Evolutionary conservation across 2,888 invertebrate genomes (phyloP).

Genomic region (Drosophila borborema): DNA sequence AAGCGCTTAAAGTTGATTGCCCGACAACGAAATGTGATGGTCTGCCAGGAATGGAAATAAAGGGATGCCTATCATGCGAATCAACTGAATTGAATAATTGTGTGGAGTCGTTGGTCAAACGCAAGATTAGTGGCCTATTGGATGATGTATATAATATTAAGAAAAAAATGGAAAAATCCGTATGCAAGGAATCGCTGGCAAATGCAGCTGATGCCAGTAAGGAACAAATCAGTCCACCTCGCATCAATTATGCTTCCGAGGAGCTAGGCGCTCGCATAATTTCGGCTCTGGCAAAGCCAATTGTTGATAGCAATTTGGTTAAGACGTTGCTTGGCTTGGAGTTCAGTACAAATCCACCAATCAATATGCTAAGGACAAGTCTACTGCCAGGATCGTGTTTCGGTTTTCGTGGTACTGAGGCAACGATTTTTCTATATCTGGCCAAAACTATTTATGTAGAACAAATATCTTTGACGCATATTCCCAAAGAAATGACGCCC

Average conservation of each 20-base stretch:
- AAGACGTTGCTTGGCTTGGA: slow-evolving; percentile 66
- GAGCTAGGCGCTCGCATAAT: slow-evolving; percentile 74
- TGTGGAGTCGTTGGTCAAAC: slow-evolving; percentile 65
- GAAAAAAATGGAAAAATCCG: slow-evolving; percentile 46
- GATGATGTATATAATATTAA: slow-evolving; percentile 76
- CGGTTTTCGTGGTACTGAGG: slow-evolving; percentile 58
- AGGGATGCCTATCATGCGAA: slow-evolving; percentile 15
- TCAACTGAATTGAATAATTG: slow-evolving; percentile 29
- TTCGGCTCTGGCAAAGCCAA: slow-evolving; percentile 58
- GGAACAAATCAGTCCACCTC: slow-evolving; percentile 6
- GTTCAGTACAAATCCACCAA: slow-evolving; percentile 73
- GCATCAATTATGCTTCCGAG: slow-evolving; percentile 76
- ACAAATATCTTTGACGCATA: slow-evolving; percentile 64
- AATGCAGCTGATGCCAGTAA: accelerated
- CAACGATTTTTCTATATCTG: slow-evolving; percentile 65
- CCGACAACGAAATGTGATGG: background rate
- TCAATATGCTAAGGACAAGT: slow-evolving; percentile 65
- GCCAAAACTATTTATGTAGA: slow-evolving; percentile 66
- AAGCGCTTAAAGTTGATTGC: background rate
- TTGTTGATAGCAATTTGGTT: slow-evolving; percentile 51
- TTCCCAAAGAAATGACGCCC: slow-evolving; percentile 70
- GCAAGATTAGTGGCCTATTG: slow-evolving; percentile 65
- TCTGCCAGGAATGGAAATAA: background rate
- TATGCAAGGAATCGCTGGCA: slow-evolving; percentile 20
- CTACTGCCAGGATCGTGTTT: slow-evolving; percentile 76